phyloP scores from a whole-genome alignment of 2,888 invertebrate species.

The Melanostoma scalare region DNA sequence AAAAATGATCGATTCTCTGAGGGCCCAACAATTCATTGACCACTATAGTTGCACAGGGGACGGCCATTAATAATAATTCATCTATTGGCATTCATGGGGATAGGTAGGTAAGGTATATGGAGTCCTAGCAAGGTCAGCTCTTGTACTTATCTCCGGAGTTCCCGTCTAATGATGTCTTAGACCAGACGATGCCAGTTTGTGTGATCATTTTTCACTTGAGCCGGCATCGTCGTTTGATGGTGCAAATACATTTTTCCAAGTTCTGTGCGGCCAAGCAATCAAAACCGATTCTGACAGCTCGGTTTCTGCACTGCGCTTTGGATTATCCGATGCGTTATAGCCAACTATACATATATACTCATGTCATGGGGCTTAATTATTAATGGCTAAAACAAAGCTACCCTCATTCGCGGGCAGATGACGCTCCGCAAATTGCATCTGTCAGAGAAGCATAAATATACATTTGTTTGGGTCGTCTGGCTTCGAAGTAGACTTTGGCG shows the following conservation, averaged over 20 bases:
- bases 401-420: slow-evolving; percentile 49
- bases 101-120: background rate
- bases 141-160: slow-evolving; percentile 29
- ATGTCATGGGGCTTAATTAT: slow-evolving; percentile 58
- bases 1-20: slow-evolving; percentile 61
- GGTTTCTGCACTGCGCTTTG: slow-evolving; percentile 58
- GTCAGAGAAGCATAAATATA: slow-evolving; percentile 51
- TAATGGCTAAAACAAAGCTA: slow-evolving; percentile 65
- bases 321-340: slow-evolving; percentile 56
- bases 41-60: slow-evolving; percentile 29
- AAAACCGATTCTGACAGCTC: slow-evolving; percentile 58
- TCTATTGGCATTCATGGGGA: slow-evolving; percentile 60
- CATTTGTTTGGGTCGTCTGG: slow-evolving; percentile 41
- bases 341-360: slow-evolving; percentile 12
- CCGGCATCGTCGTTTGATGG: slow-evolving; percentile 66
- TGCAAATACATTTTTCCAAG: slow-evolving; percentile 30
- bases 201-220: slow-evolving; percentile 65
- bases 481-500: slow-evolving; percentile 1
- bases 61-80: slow-evolving; percentile 65
- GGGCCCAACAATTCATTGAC: slow-evolving; percentile 54
- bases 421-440: slow-evolving; percentile 59
- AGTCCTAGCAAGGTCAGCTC: slow-evolving; percentile 57
- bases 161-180: slow-evolving; percentile 61
- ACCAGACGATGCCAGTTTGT: slow-evolving; percentile 62
- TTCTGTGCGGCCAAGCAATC: slow-evolving; percentile 49